Base-by-base conservation (phyloP, 2,888 invertebrate genomes). In the Drosophila formosana region DNA sequence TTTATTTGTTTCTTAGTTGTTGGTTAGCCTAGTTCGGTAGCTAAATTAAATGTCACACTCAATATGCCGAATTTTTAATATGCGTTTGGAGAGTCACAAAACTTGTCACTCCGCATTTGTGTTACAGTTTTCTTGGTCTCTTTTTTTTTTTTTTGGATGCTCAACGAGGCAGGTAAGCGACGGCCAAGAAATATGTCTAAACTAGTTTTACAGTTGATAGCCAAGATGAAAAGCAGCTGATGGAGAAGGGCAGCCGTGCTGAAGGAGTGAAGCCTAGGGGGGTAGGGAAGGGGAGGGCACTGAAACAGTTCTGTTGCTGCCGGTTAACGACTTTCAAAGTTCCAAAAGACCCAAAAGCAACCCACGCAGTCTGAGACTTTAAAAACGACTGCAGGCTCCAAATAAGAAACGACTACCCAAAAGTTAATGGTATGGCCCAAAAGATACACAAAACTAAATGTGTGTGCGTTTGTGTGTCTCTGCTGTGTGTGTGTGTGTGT, bases 321-420 rank as follows among this genome's bases (percentile, higher is more conserved):
- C 66, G 88, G 82, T 85, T 88, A 88, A 82, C 87, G 83, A 88
- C 83, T 88, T 78, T 75, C 70, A 75, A 82, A 85, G 84, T 80
- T 81, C 49, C 61, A 66, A 73, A 81, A 81, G 63, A 79, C 58
- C 55, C 64, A 74, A 77, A 58, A 68, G 46, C 75, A 70, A 57
- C 75, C 77, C 77, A 77, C 77, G 79, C 77, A 71, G 67, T 72
- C 66, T 76, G 67, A 60, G 65, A 65, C 69, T 58, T 51, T 41
- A 57, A 76, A 81, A 71, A 65, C 65, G 76, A 62, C 61, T 69
- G 80, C 69, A 72, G 63, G 72, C 64, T 37, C 37, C 56, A 45
- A 60, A 49, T 60, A 68, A 57, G 63, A 50, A 78, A 78, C 75
- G 64, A 65, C 75, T 78, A 45, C 49, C 74, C 74, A 71, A 74